Evolutionary conservation across 35 echinoderm and acorn worm genomes (phyloP).

Genomic region (Stichopus chloronotus): DNA sequence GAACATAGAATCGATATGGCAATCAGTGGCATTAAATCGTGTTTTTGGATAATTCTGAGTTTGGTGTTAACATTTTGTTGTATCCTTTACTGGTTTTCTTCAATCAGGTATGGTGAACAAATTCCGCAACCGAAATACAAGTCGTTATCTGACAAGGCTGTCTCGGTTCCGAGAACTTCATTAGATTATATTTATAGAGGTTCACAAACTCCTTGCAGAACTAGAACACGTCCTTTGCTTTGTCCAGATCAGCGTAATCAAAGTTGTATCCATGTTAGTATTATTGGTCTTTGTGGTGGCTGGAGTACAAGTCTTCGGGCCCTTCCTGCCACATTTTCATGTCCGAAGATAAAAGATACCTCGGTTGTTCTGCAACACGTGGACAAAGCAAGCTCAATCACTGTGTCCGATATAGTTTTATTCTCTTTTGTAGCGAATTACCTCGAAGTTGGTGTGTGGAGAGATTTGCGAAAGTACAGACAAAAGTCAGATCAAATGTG

Average conservation of each 20-base stretch:
- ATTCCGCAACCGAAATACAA: too few species aligned
- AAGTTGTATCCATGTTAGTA: neutral
- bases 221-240: neutral
- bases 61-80: too few species aligned
- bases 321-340: slow-evolving; percentile 1
- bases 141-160: too few species aligned
- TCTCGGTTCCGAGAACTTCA: too few species aligned
- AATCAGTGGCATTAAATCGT: too few species aligned
- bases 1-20: too few species aligned
- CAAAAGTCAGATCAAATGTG: slow-evolving; percentile 25
- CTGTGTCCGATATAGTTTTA: slow-evolving; percentile 16
- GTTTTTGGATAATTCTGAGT: too few species aligned
- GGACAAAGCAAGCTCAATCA: neutral
- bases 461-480: neutral
- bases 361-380: slow-evolving; percentile 10
- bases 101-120: too few species aligned
- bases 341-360: neutral
- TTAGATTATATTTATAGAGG: neutral
- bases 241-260: neutral
- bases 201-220: neutral
- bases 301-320: neutral
- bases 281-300: slow-evolving; percentile 5
- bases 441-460: slow-evolving; percentile 6
- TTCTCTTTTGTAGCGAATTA: slow-evolving; percentile 10
- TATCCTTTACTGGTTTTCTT: too few species aligned